Evolutionary conservation across 1,140 invertebrate genomes (phyloP).

Genomic region (Neodiprion virginianus): DNA sequence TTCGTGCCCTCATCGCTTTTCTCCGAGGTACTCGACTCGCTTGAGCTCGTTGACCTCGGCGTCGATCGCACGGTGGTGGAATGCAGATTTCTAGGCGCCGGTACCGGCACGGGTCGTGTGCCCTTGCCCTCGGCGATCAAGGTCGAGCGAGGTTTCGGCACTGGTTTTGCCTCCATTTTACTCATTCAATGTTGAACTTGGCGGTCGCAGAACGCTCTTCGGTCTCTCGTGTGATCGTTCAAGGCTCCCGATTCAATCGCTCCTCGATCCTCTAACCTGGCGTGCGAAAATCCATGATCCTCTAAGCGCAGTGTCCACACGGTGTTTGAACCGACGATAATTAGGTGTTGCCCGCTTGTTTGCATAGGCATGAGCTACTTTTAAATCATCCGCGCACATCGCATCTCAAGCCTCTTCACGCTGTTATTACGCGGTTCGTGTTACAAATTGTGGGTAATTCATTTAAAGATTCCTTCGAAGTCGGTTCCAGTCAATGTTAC

Average conservation of each 20-base stretch:
- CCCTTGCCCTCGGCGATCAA: slow-evolving; percentile 27
- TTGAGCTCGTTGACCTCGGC: slow-evolving; percentile 35
- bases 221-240: background rate
- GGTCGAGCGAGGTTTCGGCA: slow-evolving; percentile 54
- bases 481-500: no score
- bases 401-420: no score
- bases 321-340: slow-evolving; percentile 21
- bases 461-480: no score
- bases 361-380: background rate
- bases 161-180: slow-evolving; percentile 53
- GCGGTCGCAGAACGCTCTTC: background rate
- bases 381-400: no score
- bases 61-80: slow-evolving; percentile 18
- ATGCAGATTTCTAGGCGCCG: slow-evolving; percentile 44
- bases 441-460: no score
- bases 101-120: slow-evolving; percentile 35
- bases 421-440: no score
- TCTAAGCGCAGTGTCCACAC: slow-evolving; percentile 16
- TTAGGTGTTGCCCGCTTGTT: slow-evolving; percentile 26
- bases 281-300: background rate
- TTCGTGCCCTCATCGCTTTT: slow-evolving; percentile 44
- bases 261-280: background rate
- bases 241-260: background rate
- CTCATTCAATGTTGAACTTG: background rate
- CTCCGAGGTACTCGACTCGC: slow-evolving; percentile 48